Evolutionary conservation across 2,797 vertebrate species (phyloP).

Genomic region (Microctenopoma steveboyesi): DNA sequence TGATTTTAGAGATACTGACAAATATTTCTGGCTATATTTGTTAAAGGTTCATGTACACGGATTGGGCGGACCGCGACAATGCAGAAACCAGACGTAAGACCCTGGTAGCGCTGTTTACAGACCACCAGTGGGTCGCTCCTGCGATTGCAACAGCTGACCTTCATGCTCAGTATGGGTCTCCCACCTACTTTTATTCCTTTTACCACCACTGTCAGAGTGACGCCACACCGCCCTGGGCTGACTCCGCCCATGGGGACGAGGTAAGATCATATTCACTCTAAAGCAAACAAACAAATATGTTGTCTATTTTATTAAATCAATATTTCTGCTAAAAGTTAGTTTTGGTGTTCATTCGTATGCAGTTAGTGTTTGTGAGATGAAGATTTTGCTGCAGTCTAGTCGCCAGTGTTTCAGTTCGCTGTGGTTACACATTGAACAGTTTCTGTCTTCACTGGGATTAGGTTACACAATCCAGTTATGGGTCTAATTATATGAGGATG

Average conservation of each 20-base stretch:
- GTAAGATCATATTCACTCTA: slow-evolving; percentile 62
- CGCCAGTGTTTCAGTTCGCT: slow-evolving; percentile 19
- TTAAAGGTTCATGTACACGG: slow-evolving; percentile 97
- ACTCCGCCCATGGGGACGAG: slow-evolving; percentile 97
- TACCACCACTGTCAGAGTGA: slow-evolving; percentile 98
- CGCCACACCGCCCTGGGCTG: slow-evolving; percentile 95
- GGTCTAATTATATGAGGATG: not conserved
- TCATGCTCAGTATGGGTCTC: slow-evolving; percentile 97
- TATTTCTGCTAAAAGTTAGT: too few relatives aligned
- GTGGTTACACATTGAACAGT: slow-evolving; percentile 1
- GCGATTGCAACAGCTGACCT: slow-evolving; percentile 96
- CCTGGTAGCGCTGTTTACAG: slow-evolving; percentile 94
- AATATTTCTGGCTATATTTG: slow-evolving; percentile 6
- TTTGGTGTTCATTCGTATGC: too few relatives aligned
- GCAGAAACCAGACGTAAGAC: slow-evolving; percentile 93
- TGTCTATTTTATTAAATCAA: too few relatives aligned
- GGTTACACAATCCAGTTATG: slow-evolving; percentile 5
- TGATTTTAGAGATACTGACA: too few relatives aligned
- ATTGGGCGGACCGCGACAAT: slow-evolving; percentile 97
- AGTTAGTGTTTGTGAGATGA: not conserved
- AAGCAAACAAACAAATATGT: too few relatives aligned
- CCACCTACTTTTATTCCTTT: slow-evolving; percentile 98
- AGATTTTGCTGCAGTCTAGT: slow-evolving; percentile 15
- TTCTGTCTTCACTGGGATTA: slow-evolving; percentile 13
- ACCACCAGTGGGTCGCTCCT: slow-evolving; percentile 98